These are phyloP conservation scores for Bombylius major DNA, from an alignment of 2,888 invertebrate species.

Conservation along the genomic window DNA sequence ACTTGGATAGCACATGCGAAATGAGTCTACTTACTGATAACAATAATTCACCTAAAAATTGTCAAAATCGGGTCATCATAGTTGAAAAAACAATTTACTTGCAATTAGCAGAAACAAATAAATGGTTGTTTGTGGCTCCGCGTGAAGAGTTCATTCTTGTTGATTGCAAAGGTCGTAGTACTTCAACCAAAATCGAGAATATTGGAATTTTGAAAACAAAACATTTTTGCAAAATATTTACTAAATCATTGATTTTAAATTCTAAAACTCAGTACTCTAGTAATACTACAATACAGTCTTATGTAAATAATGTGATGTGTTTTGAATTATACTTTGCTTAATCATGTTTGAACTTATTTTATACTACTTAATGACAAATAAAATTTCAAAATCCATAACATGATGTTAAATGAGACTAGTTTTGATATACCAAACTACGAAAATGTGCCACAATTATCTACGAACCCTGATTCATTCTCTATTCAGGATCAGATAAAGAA, in stretches of 20 bases:
- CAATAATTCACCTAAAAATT: neutral
- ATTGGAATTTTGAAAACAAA: neutral
- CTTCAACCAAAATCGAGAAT: neutral
- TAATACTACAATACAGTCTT: neutral
- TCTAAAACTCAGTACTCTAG: neutral
- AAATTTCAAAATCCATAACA: too few relatives aligned
- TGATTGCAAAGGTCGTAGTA: neutral
- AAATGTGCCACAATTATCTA: too few relatives aligned
- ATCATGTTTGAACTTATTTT: too few relatives aligned
- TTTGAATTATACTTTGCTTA: too few relatives aligned
- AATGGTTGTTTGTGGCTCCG: neutral
- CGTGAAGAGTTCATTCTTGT: neutral
- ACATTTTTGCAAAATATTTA: neutral
- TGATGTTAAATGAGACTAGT: too few relatives aligned
- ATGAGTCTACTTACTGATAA: neutral
- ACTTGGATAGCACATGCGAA: neutral
- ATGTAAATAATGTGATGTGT: neutral
- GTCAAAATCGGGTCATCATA: neutral
- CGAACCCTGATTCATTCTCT: too few relatives aligned
- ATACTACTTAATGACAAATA: too few relatives aligned
- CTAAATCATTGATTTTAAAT: neutral
- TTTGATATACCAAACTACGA: too few relatives aligned
- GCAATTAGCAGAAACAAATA: neutral
- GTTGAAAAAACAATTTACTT: neutral
- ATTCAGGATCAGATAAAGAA: too few relatives aligned